Evolutionary conservation across 2,888 invertebrate species (phyloP), one percentile per base, ranked within the genome.

Genomic region (Rhagonycha fulva): DNA sequence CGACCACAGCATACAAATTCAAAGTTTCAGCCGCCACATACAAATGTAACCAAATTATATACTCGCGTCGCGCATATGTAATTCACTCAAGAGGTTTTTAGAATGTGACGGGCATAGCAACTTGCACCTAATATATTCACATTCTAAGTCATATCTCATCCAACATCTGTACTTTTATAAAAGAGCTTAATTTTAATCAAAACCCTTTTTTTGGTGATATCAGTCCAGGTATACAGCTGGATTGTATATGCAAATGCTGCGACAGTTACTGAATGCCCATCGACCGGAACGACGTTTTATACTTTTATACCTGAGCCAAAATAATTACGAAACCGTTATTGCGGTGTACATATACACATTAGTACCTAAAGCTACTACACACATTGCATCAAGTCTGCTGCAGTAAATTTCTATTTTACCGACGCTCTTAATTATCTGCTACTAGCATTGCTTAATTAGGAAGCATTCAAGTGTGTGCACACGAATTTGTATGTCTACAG

Each of bases 1-100:
- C 79, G 79, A 80, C 81, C 80, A 80, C 81, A 80, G 80, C 80
- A 80, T 80, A 80, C 81, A 80, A 81, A 83, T 82, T 81, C 82
- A 81, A 77, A 81, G 82, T 83, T 83, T 83, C 84, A 85, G 85
- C 86, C 86, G 86, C 87, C 87, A 87, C 87, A 87, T 87, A 87
- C 87, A 87, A 87, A 87, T 87, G 86, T 84, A 86, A 87, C 87
- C 86, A 86, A 87, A 87, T 87, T 86, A 87, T 86, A 84, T 85
- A 85, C 85, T 86, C 86, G 84, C 85, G 86, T 83, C 83, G 85
- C 85, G 86, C 86, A 86, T 87, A 86, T 86, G 86, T 87, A 86
- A 86, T 87, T 86, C 84, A 82, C 78, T 78, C 77, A 76, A 70
- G 32, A 72, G 75, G 72, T 71, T 68, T 76, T 80, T 76, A 81